Percentiles rank a stretch among this genome's conserved stretches.
Evolutionary conservation across 1,140 invertebrate genomes (phyloP).

Genomic region (Helicorthomorpha holstii): DNA sequence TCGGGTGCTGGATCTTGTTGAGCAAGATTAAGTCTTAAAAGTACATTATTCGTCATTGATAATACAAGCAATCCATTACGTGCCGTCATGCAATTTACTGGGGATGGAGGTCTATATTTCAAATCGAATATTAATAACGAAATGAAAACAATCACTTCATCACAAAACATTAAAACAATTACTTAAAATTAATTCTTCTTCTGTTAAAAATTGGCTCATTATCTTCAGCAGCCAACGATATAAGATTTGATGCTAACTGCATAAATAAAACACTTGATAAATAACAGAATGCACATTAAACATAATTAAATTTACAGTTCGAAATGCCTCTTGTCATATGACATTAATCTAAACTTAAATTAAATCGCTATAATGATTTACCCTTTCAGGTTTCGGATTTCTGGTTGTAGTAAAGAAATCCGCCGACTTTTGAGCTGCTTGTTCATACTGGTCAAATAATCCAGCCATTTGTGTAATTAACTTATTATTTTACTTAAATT

Average conservation of each 20-base stretch:
- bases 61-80: slow-evolving; percentile 66
- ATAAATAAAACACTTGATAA: not conserved
- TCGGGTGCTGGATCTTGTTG: not conserved
- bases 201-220: slow-evolving; percentile 25
- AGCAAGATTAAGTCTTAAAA: slow-evolving; percentile 59
- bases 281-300: no score
- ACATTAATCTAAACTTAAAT: not conserved
- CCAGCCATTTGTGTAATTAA: no score
- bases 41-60: slow-evolving; percentile 60
- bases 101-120: slow-evolving; percentile 55
- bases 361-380: not conserved
- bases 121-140: slow-evolving; percentile 6
- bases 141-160: no score
- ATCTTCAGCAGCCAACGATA: slow-evolving; percentile 1
- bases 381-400: slow-evolving; percentile 2
- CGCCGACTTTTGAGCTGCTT: slow-evolving; percentile 38
- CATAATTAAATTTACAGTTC: no score
- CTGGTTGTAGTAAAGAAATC: slow-evolving; percentile 6
- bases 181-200: slow-evolving; percentile 26
- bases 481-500: no score
- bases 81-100: slow-evolving; percentile 59
- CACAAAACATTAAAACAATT: no score
- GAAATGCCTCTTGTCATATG: no score
- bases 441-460: slow-evolving; percentile 58
- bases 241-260: not conserved